Percentiles rank a stretch among this genome's conserved stretches.
Conservation (phyloP, 64 coral and sea anemone species). For the Montipora capricornis region DNA sequence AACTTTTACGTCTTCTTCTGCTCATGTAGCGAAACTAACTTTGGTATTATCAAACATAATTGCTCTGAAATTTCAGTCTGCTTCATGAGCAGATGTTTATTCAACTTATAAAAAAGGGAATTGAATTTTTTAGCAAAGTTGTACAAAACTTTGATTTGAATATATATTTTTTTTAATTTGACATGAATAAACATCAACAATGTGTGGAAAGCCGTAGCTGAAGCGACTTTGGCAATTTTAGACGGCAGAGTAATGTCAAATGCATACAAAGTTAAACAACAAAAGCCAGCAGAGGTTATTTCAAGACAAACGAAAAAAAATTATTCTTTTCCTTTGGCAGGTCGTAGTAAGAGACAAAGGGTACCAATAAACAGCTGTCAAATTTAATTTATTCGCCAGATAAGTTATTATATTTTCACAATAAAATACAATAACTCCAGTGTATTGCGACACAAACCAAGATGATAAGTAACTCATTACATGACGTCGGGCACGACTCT, state of each 20-base stretch:
- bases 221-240: neutral
- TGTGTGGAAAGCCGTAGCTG: neutral
- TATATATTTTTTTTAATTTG: neutral
- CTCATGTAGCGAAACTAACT: neutral
- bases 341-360: neutral
- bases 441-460: slow-evolving; percentile 8
- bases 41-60: slow-evolving; percentile 6
- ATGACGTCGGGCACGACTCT: too few relatives aligned
- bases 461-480: neutral
- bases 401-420: slow-evolving; percentile 20
- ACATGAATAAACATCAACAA: neutral
- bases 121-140: too few relatives aligned
- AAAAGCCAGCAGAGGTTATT: neutral
- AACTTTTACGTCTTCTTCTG: too few relatives aligned
- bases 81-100: slow-evolving; percentile 36
- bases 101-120: neutral
- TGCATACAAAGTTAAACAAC: neutral
- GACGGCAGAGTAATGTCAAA: neutral
- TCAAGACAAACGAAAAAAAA: neutral
- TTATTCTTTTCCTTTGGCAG: slow-evolving; percentile 25
- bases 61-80: neutral
- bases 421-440: neutral
- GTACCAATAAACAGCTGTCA: slow-evolving; percentile 21
- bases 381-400: slow-evolving; percentile 37
- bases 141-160: neutral